phyloP scores from a whole-genome alignment of 2,113 vertebrate species.

The Trochalopteron elliotii region DNA sequence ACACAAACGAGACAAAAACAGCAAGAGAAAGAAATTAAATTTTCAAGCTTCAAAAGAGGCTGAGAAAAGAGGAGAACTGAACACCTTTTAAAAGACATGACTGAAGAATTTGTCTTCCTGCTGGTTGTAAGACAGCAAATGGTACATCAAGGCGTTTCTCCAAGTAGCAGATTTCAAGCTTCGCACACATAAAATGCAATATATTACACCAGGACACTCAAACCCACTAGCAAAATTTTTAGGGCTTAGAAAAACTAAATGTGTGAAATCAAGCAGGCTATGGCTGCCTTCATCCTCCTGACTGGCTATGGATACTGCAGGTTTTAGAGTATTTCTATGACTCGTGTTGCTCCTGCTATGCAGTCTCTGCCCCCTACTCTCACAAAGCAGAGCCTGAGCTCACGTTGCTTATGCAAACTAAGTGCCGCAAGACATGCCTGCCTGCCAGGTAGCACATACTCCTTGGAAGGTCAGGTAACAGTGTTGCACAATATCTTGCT shows the following conservation, averaged over 20 bases:
- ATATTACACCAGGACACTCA: neutral
- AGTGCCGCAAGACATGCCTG: neutral
- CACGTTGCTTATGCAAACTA: rapidly evolving
- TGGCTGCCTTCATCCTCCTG: neutral
- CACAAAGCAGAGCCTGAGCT: neutral
- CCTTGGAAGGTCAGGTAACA: neutral
- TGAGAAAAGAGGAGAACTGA: constrained; percentile 4
- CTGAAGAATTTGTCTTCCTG: neutral
- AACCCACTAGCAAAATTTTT: neutral
- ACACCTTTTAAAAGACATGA: neutral
- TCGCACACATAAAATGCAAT: neutral
- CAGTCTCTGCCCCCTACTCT: neutral
- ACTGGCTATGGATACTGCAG: neutral
- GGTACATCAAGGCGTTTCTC: neutral
- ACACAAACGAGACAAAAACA: constrained; percentile 10
- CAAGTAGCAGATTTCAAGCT: neutral
- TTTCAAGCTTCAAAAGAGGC: constrained; percentile 11
- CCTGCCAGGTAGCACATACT: neutral
- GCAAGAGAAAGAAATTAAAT: neutral
- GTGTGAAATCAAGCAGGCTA: neutral
- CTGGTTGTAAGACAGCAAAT: neutral
- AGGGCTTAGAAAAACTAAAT: neutral
- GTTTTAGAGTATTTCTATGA: neutral
- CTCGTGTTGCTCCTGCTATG: neutral
- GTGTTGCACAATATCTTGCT: neutral